Evolutionary conservation across 2,113 vertebrate genomes (phyloP).

Genomic region (Petromus typicus): DNA sequence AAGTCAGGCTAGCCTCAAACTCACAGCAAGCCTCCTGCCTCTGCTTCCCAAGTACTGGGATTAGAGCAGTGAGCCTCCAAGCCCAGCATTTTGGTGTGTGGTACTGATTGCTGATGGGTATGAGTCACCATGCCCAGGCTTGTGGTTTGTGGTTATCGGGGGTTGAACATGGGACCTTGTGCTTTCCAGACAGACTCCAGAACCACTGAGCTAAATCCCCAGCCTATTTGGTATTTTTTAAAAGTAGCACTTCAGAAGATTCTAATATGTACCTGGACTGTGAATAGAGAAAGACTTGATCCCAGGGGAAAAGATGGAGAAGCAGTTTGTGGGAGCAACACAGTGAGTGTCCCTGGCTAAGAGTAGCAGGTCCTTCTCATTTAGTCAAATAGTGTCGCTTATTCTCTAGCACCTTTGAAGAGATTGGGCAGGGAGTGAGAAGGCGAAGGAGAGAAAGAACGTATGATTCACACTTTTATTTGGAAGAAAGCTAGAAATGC

Average conservation of each 20-base stretch:
- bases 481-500: constrained; percentile 39
- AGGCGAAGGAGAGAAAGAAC: neutral
- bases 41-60: no score
- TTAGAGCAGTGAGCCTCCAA: no score
- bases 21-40: no score
- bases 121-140: no score
- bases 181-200: no score
- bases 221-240: neutral
- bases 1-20: no score
- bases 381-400: constrained; percentile 42
- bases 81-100: no score
- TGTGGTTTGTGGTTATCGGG: no score
- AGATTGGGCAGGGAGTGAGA: neutral
- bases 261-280: neutral
- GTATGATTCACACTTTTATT: constrained; percentile 46
- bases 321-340: constrained; percentile 22
- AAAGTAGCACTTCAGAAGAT: neutral
- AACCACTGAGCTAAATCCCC: no score
- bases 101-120: no score
- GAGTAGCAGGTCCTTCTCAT: constrained; percentile 49
- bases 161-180: no score
- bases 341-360: constrained; percentile 48
- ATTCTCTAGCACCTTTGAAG: neutral
- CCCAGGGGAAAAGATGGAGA: neutral
- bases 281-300: neutral